A percentile compares a stretch with the other conserved stretches of the same genome.
Evolutionary conservation across 2,797 vertebrate species (phyloP).

Genomic region (Tachyglossus aculeatus): DNA sequence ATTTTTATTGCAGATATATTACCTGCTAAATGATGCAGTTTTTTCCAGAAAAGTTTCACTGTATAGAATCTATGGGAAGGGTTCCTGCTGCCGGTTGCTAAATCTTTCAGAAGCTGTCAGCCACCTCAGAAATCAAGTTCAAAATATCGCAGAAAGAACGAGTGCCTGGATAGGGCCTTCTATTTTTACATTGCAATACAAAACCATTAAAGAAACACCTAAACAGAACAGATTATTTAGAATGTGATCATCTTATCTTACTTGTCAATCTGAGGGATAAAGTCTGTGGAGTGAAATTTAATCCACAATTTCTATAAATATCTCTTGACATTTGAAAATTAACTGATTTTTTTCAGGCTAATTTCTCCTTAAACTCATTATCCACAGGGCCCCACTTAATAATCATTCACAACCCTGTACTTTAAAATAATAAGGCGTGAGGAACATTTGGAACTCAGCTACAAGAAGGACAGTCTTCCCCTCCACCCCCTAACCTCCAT

Average conservation of each 20-base stretch:
- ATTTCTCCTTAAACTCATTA: conserved; percentile 66
- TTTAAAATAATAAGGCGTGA: conserved; percentile 3
- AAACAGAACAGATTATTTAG: conserved; percentile 70
- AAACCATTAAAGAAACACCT: conserved; percentile 63
- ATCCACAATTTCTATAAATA: conserved; percentile 60
- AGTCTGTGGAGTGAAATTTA: conserved; percentile 62
- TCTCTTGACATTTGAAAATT: conserved; percentile 58
- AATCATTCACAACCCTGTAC: conserved; percentile 31
- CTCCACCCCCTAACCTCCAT: background rate
- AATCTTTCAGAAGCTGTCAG: conserved; percentile 81
- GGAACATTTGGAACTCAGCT: conserved; percentile 6
- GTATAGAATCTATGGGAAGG: conserved; percentile 67
- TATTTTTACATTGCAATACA: conserved; percentile 73
- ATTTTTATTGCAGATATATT: conserved; percentile 78
- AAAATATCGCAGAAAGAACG: conserved; percentile 69
- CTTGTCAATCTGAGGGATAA: conserved; percentile 69
- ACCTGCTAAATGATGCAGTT: conserved; percentile 71
- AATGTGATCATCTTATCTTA: conserved; percentile 65
- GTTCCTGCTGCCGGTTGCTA: conserved; percentile 76
- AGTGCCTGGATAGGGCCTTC: conserved; percentile 61
- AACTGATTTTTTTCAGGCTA: conserved; percentile 35
- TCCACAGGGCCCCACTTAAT: conserved; percentile 39
- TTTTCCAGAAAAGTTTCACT: conserved; percentile 59
- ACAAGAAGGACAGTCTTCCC: background rate
- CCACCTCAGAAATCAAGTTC: conserved; percentile 76